Evolutionary conservation across 2,888 invertebrate genomes (phyloP), one percentile per base, ranked within the genome.

Genomic region (Euplexia lucipara): DNA sequence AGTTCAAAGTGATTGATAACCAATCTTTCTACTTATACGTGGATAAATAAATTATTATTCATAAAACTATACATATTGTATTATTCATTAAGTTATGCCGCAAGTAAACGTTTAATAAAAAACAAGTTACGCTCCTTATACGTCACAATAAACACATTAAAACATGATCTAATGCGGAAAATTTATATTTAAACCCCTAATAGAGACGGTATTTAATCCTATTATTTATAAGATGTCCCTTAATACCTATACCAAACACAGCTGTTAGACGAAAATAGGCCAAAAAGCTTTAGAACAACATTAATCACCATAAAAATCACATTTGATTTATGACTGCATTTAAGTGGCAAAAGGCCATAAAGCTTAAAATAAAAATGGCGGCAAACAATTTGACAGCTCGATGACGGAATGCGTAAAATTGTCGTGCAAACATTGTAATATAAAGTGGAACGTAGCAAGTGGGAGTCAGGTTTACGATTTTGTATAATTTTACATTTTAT

Each of bases 241-340:
- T n/a, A 44, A 51, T n/a, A n/a, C n/a, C n/a, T n/a, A 47, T 41
- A 57, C 57, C 44, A 45, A 67, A 66, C 42, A 74, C 70, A 70
- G 58, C 62, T 70, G 65, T 63, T 62, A 56, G 20, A 76, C 56
- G 35, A 60, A 72, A 79, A 81, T 73, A 77, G 67, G 58, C 57
- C 60, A 51, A 59, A 76, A 57, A 67, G 51, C 57, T 63, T 69
- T 64, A 66, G 45, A 76, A 71, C 61, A 74, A 63, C 68, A 81
- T 77, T 69, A 72, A 81, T 81, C 80, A 79, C 62, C 70, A 79
- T 79, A 77, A 78, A 81, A 54, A 70, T 78, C 66, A 42, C 61
- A 37, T 56, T 70, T 81, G 79, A 81, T 81, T 81, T 81, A 81
- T 78, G 67, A 54, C 53, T 68, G 65, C 61, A 62, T 81, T 80